Base-by-base conservation (phyloP, 1,140 invertebrate genomes). In the Diabrotica virgifera region DNA sequence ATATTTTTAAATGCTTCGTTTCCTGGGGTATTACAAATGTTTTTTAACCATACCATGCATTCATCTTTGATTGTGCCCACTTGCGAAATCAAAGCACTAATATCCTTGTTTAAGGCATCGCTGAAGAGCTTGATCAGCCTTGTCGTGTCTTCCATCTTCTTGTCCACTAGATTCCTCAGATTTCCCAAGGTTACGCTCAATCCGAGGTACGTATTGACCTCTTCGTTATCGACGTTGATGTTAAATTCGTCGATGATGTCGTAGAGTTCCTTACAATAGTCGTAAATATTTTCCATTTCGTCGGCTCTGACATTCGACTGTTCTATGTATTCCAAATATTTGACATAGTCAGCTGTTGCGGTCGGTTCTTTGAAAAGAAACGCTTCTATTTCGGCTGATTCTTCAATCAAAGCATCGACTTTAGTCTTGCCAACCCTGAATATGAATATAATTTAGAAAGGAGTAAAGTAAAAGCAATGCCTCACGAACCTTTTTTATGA, bases 211-310 rank as follows among this genome's bases (percentile, higher is more conserved):
- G 71, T 70, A 6, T 65, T 61, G 70, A 78, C 69, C 54, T 78
- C 76, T 14, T 78, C 75, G 3, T 40, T n/a, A 2, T 73, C 61
- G 7, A 78, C 83, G 0, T 81, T 79, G 61, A 92, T 87, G n/a
- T 79, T 68, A 75, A 86, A 91, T 69, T 89, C 85, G 63, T 90
- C 87, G 68, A 89, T 89, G 6, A 91, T 83, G 54, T 89, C 84
- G 73, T 91, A 87, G 59, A 91, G 76, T 68, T 91, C 88, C 72
- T 89, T 89, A 2, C 88, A 84, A 72, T 90, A 86, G 70, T 89
- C 85, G 5, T 89, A 77, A 55, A 85, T 81, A 13, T 74, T 74
- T 72, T 91, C 88, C 73, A 91, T 80, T 0, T 81, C 78, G 51
- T 89, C 85, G 36, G 89, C 82, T 78, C 84, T 83, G 36, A 78